Evolutionary conservation across 2,888 invertebrate species (phyloP), one percentile per base, ranked within the genome.

Genomic region (Pemphredon lugubris): DNA sequence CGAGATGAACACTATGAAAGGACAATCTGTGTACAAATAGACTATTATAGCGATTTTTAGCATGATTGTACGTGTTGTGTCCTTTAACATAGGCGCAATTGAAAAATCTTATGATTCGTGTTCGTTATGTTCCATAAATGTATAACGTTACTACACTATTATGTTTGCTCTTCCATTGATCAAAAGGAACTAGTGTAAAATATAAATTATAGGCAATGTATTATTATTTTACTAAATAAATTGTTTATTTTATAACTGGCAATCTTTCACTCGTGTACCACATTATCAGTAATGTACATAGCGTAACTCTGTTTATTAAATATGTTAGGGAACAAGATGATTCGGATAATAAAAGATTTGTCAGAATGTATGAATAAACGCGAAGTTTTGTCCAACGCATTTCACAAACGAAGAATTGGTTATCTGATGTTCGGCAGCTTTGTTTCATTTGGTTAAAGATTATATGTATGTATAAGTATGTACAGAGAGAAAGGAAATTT

Each of bases 201-300:
- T 75, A 70, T 75, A 78, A 70, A 74, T 77, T 67, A 82, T 67
- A 75, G 66, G 83, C 77, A 75, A 81, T 82, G 84, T 83, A 84
- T 83, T 83, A 84, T 83, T 86, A 81, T 83, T 84, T 84, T 84
- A 85, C 60, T 83, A 81, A 86, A 85, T 85, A 86, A 86, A 86
- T 81, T 71, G 75, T 84, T 85, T 86, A 86, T 86, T 86, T 86
- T 86, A 82, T 83, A 85, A 70, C 65, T 23, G 58, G 60, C 9
- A 39, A 0, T 37, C 7, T 1, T 50, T 54, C 11, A 58, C n/a
- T n/a, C n/a, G n/a, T n/a, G n/a, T n/a, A n/a, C n/a, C n/a, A n/a
- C n/a, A n/a, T n/a, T n/a, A n/a, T n/a, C n/a, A n/a, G n/a, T n/a
- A n/a, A n/a, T n/a, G n/a, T n/a, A n/a, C n/a, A n/a, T n/a, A n/a